Evolutionary conservation across 2,888 invertebrate genomes (phyloP), one percentile per base, ranked within the genome.

Genomic region (Stictocephala bisonia): DNA sequence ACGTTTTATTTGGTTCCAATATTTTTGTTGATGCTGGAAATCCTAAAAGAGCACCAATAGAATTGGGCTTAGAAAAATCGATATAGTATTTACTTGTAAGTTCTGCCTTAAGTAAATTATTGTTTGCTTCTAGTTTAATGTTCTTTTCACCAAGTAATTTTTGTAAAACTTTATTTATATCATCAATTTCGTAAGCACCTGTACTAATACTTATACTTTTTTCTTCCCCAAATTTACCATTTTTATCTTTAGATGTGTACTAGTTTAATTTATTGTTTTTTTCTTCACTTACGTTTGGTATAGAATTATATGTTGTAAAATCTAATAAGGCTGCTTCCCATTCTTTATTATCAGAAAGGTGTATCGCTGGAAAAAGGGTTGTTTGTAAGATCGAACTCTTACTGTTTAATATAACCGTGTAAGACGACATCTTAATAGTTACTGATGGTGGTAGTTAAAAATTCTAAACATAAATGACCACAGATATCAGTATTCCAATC

Each of bases 251-350:
- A 4, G 3, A 20, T 15, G 27, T 15, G 18, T 50, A 29, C 13
- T 67, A 50, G 26, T 67, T 27, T 18, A 67, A n/a, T 22, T 20
- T 15, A n/a, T 50, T 50, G 31, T 67, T 67, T 7, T 27, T 20
- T 1, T 22, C 20, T 41, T 64, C 41, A 11, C 2, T 64, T n/a
- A 64, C 26, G 41, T 64, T 64, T 20, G 64, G 64, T 40, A 67
- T 67, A 7, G 67, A 67, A 27, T 67, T 67, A 18, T 67, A 67
- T 18, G 67, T 67, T n/a, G 67, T 67, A 24, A 67, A 29, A 22
- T 67, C 48, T 15, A 67, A 50, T 27, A 50, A 50, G n/a, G 48
- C 67, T 2, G 22, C 50, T 31, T 67, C 67, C 50, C 67, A 67
- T 29, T 41, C n/a, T 50, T 11, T 50, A 15, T 29, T 22, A 9